Base-by-base conservation (phyloP, 2,888 invertebrate species). In the Lissonota sp. region DNA sequence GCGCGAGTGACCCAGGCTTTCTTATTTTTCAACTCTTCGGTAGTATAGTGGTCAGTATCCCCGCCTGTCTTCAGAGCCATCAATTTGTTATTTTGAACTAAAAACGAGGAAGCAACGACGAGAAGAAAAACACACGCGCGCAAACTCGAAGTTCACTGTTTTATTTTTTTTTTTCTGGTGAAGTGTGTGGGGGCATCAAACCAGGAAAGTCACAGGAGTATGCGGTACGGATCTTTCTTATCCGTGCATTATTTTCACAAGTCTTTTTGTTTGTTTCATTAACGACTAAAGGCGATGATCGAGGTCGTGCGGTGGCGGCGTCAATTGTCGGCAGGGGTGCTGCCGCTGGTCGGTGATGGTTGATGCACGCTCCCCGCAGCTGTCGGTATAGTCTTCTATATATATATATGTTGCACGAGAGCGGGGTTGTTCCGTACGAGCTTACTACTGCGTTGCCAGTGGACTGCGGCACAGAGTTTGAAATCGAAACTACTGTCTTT, bases 281-380 rank as follows among this genome's bases (percentile, higher is more conserved):
- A 53, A 53, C 53, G 53, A 53, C 12, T 39, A 66, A 16, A 49
- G 37, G 12, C 16, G 53, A 58, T 39, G 69, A n/a, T 12, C 16
- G 12, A 10, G 40, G 14, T n/a, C 49, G 14, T 6, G 42, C n/a
- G n/a, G 1, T 16, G 42, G 62, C 14, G 62, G 10, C 63, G 73
- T 55, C n/a, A 72, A 73, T 73, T 46, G 73, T 57, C 44, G 64
- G 60, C 71, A 51, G 71, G 64, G 73, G 53, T 53, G 53, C 53
- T 72, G 72, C 44, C 57, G 8, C 8, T 42, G 42, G 14, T 66
- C 42, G 49, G 40, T 46, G 64, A 66, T 66, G 66, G 64, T 66
- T 74, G 74, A 66, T 74, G 74, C 66, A 73, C 77, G 80, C 67
- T 62, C 63, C 58, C 67, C 67, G 80, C 76, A 76, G 76, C 80